Evolutionary conservation across 1,140 invertebrate genomes (phyloP), one percentile per base, ranked within the genome.

Genomic region (Diabrotica undecimpunctata): DNA sequence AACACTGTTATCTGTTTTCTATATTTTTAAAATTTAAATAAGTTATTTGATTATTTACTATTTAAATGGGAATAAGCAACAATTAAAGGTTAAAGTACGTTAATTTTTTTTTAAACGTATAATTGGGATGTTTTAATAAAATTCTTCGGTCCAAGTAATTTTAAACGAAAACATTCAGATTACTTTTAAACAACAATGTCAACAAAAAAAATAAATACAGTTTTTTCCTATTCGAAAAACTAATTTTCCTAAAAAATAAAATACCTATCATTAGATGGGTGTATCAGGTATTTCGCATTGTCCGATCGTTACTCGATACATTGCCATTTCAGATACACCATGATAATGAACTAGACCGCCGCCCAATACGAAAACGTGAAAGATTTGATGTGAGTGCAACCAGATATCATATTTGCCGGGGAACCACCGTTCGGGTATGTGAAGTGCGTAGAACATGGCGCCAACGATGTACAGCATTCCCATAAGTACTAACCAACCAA

Each of bases 331-430:
- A 50, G 94, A 95, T 73, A 99, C 98, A 50, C 96, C 96, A 74
- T 98, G 95, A 77, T 96, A 99, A 80, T 99, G 97, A 37, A 98
- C 95, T 80, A 98, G 97, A 5, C 97, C 97, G 36, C 95, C 97
- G n/a, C 92, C 90, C 75, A 99, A 91, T 38, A 99, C 97, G 66
- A 98, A 86, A 25, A 98, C 89, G 78, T 99, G 97, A 83, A 99
- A 99, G 71, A 99, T 95, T 83, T 99, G 96, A 82, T 99, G 97
- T 66, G 95, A 98, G 83, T 99, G 96, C 80, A 98, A 97, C 96
- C 95, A 97, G 78, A 99, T 96, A 83, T 99, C 97, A 83, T 95
- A 99, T 84, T 97, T 99, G 68, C 98, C 98, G 10, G 98, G 97
- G 78, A 97, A 99, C 83, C 96, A 97, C 71, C 97, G 82, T 81